Evolutionary conservation across 2,113 vertebrate genomes (phyloP), one percentile per base, ranked within the genome.

Genomic region (Apteryx mantelli): DNA sequence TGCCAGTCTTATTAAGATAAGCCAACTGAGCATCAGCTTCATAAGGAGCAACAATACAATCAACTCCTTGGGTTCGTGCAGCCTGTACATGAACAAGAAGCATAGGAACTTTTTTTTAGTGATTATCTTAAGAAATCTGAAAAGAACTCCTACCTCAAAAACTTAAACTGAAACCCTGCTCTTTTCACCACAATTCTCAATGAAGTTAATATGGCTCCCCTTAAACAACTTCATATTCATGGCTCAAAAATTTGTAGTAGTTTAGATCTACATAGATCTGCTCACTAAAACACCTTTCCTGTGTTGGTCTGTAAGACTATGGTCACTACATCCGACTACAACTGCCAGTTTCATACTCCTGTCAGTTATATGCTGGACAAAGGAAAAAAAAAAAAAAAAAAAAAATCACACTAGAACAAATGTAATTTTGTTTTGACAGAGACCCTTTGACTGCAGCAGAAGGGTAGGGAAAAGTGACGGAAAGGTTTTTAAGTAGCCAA

Each of bases 1-100:
- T 97, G 21, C 98, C 99, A n/a, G 58, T 96, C 93, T 99, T 99
- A 91, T 98, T 99, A n/a, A 99, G 98, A 82, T 98, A 99, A 64
- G 99, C 99, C 97, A 99, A 34, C 97, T 99, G 99, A 40, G 99
- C 99, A 87, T 99, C 99, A 1, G 99, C 99, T 98, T 99, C 99
- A n/a, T 99, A 99, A 0, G 99, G 99, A 56, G 99, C 99, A 93
- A 99, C 99, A 11, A 99, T 92, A 76, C 99, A 99, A 76, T 99
- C 99, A 66, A 99, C 98, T 4, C 99, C 99, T 75, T 98, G 98
- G 1, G 94, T 89, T 89, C 99, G 98, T 2, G 99, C 99, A 70
- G 98, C 98, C 99, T 99, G 93, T 4, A 85, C 18, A 28, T 8
- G 77, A 93, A 82, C 5, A 79, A 88, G 40, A 85, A 38, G 50